These are phyloP conservation scores for Lordiphosa mommai DNA, from an alignment of 1,140 invertebrate genomes.

Conservation along the genomic window DNA sequence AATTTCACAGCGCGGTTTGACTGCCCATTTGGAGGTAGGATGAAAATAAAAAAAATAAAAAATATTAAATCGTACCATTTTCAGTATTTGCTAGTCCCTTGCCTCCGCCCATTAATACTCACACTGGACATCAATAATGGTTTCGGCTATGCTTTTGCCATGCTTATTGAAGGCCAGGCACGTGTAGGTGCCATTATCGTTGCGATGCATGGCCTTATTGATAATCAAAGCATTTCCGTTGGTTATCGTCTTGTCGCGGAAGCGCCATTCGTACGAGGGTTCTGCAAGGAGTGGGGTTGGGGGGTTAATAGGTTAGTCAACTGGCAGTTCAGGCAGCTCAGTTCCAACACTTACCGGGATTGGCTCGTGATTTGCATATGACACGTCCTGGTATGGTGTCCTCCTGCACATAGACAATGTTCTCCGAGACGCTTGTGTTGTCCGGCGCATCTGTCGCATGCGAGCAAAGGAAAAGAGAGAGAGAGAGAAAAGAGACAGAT, in stretches of 20 bases:
- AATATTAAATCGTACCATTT: neutral
- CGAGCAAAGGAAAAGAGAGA: neutral
- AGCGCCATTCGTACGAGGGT: slow-evolving; percentile 69
- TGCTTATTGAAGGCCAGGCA: slow-evolving; percentile 71
- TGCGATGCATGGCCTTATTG: slow-evolving; percentile 61
- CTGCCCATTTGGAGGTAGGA: slow-evolving; percentile 80
- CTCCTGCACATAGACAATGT: slow-evolving; percentile 87
- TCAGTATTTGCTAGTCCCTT: neutral
- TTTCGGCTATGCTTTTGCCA: slow-evolving; percentile 57
- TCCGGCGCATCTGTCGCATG: slow-evolving; percentile 89
- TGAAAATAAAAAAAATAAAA: neutral
- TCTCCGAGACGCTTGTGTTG: slow-evolving; percentile 87
- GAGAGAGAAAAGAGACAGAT: too few species aligned
- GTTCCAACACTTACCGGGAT: slow-evolving; percentile 81
- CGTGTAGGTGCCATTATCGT: slow-evolving; percentile 61
- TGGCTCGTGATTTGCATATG: slow-evolving; percentile 87
- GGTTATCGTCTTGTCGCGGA: slow-evolving; percentile 63
- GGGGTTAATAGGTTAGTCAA: neutral
- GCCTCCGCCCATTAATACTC: slow-evolving; percentile 28
- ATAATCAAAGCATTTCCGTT: slow-evolving; percentile 69
- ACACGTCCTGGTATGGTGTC: slow-evolving; percentile 88
- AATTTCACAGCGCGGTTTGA: slow-evolving; percentile 91
- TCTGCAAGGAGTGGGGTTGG: slow-evolving; percentile 18
- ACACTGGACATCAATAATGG: slow-evolving; percentile 74
- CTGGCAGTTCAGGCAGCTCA: neutral